Percentiles rank a stretch among this genome's conserved stretches.
These are phyloP conservation scores for Notocelia uddmanniana DNA, from an alignment of 2,888 invertebrate species.

Conservation along the genomic window DNA sequence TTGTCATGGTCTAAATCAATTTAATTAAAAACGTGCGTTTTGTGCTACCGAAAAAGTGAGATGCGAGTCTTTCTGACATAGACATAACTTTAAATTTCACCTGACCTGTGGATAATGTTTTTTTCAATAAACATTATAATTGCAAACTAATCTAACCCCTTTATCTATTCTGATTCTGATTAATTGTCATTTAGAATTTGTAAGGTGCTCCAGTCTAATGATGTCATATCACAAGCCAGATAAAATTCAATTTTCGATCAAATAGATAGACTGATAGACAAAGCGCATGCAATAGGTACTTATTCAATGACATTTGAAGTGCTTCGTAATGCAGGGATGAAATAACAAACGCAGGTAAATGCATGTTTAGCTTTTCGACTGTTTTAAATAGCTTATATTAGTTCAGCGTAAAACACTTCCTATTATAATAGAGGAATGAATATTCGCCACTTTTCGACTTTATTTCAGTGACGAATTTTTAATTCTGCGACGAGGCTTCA, in stretches of 20 bases:
- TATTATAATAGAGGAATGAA: too few relatives aligned
- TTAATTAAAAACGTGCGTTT: background rate
- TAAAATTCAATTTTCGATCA: background rate
- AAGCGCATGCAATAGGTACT: background rate
- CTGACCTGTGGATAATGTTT: background rate
- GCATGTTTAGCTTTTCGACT: background rate
- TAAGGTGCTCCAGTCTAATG: background rate
- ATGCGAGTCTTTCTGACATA: background rate
- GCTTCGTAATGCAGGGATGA: constrained; percentile 13
- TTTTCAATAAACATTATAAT: background rate
- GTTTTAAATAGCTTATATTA: background rate
- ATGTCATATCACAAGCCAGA: background rate
- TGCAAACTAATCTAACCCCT: too few relatives aligned
- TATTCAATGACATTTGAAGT: constrained; percentile 6
- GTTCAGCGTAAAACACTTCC: too few relatives aligned
- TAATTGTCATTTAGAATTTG: background rate
- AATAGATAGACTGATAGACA: background rate
- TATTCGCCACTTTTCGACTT: too few relatives aligned
- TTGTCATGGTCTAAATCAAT: background rate
- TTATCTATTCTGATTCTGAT: background rate
- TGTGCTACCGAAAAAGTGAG: background rate
- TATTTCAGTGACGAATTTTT: too few relatives aligned
- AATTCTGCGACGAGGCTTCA: too few relatives aligned
- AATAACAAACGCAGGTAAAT: constrained; percentile 2
- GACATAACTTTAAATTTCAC: background rate